Base-by-base conservation (phyloP, 2,113 vertebrate genomes). In the Paradisaea rubra region DNA sequence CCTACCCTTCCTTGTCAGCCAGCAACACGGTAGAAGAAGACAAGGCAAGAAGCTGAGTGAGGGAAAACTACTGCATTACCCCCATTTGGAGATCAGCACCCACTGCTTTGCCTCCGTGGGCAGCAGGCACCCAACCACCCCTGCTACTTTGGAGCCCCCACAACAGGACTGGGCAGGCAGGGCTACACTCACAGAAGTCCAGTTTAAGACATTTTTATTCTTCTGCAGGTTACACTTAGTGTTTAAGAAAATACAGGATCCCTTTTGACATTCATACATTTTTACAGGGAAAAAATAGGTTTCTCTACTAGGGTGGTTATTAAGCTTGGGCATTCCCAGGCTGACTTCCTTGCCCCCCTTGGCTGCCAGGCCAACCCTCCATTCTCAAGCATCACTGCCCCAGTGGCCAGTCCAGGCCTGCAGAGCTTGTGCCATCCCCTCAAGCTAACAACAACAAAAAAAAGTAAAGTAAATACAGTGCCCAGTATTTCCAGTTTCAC, bases 191-290 rank as follows among this genome's bases (percentile, higher is more conserved):
- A 82, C 37, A 25, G 21, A 54, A 66, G 47, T 91, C 81, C 69
- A 87, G 86, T 91, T 96, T 81, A 86, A 93, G 88, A 96, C 76
- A 37, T 91, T 91, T 96, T 97, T 95, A 94, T 95, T 97, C 82
- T 78, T 96, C 66, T 87, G 88, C 81, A 22, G 71, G 92, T 96
- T 97, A 97, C 93, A 93, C 91, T 88, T 90, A 97, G 86, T 96
- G 95, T 92, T 96, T 97, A 97, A 96, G 97, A 98, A 98, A 98
- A 98, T 97, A 98, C 96, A 98, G 96, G 94, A 92, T 96, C 96
- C 97, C 92, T 98, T 97, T 96, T 88, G 81, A 94, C 95, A 52
- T 96, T 96, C 97, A 93, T 96, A 97, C 72, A 80, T 97, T 97
- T 97, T 97, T 95, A 97, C 95, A 97, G 79, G 96, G 95, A 95